Evolutionary conservation across 2,797 vertebrate genomes (phyloP), one percentile per base, ranked within the genome.

Genomic region (Malacoctenus gilli): DNA sequence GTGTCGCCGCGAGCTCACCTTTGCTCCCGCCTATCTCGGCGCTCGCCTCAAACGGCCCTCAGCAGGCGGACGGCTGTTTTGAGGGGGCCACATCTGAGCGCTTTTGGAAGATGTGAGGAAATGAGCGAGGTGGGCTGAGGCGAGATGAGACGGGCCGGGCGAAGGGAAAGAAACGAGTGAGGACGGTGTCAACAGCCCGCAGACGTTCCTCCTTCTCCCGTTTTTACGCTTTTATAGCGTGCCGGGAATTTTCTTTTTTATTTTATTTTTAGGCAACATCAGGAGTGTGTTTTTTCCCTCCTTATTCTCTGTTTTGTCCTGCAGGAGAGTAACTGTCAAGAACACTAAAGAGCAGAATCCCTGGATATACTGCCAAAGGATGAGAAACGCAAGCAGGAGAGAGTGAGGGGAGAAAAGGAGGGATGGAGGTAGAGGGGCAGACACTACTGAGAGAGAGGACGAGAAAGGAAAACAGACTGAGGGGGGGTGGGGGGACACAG

Each of bases 311-410:
- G 58, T 68, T 85, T 82, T 77, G 64, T 83, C 80, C 74, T 72
- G 61, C 43, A 86, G 80, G 72, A 79, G 49, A 80, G 61, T 36
- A 76, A 77, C 73, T 85, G 79, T 84, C 83, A 84, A 75, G 53
- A 85, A 70, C 67, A 79, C 68, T 78, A 82, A 79, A 85, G 69
- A 80, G 71, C 54, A 69, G 60, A 75, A 81, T 86, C 75, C 59
- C 66, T 73, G 51, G 64, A 74, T 73, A 49, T 60, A 54, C 59
- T 72, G 68, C 59, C 56, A 69, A 63, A 1, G 34, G 52, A 72
- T 65, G 67, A 61, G 57, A 82, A 39, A 75, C 38, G 51, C 6
- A 12, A 74, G 42, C 6, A 15, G 16, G 34, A 65, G 37, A 14
- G 13, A 41, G 14, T 56, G 28, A 31, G 19, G 18, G 11, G 25